Percentiles rank a stretch among this genome's conserved stretches.
These are phyloP conservation scores for Telenomus remus DNA, from an alignment of 1,140 invertebrate genomes.

Conservation along the genomic window DNA sequence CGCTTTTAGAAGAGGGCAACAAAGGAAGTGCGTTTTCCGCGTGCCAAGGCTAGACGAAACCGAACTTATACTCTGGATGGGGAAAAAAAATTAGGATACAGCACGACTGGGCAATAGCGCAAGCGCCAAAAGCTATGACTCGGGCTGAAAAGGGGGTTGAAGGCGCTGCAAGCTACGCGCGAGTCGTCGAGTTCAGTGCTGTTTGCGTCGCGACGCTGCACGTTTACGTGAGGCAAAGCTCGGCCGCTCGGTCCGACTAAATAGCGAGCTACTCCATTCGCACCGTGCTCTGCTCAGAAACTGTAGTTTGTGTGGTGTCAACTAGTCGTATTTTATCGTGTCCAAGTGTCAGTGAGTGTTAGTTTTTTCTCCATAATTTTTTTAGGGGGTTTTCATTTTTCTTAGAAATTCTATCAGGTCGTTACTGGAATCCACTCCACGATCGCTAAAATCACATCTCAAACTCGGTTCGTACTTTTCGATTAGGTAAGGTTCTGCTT, in stretches of 20 bases:
- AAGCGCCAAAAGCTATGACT: slow-evolving; percentile 62
- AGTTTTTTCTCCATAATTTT: no score
- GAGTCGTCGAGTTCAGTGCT: slow-evolving; percentile 67
- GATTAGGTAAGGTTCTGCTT: no score
- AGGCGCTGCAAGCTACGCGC: slow-evolving; percentile 66
- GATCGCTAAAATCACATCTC: no score
- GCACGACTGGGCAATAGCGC: slow-evolving; percentile 60
- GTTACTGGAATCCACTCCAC: no score
- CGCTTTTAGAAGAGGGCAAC: not conserved
- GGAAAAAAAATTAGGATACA: slow-evolving; percentile 65
- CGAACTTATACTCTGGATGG: slow-evolving; percentile 51
- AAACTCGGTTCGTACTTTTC: no score
- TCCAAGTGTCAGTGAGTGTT: slow-evolving; percentile 18
- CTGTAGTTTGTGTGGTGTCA: slow-evolving; percentile 13
- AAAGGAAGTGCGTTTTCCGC: slow-evolving; percentile 46
- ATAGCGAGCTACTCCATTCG: slow-evolving; percentile 7
- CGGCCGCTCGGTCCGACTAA: slow-evolving; percentile 5
- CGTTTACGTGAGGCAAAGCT: slow-evolving; percentile 34
- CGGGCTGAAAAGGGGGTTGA: slow-evolving; percentile 54
- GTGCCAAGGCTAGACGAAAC: slow-evolving; percentile 43
- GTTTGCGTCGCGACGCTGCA: slow-evolving; percentile 66
- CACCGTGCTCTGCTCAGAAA: not conserved
- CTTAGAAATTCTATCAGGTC: no score
- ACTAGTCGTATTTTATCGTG: not conserved
- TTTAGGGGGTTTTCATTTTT: no score